Evolutionary conservation across 2,113 vertebrate species (phyloP).

Genomic region (Megalops atlanticus): DNA sequence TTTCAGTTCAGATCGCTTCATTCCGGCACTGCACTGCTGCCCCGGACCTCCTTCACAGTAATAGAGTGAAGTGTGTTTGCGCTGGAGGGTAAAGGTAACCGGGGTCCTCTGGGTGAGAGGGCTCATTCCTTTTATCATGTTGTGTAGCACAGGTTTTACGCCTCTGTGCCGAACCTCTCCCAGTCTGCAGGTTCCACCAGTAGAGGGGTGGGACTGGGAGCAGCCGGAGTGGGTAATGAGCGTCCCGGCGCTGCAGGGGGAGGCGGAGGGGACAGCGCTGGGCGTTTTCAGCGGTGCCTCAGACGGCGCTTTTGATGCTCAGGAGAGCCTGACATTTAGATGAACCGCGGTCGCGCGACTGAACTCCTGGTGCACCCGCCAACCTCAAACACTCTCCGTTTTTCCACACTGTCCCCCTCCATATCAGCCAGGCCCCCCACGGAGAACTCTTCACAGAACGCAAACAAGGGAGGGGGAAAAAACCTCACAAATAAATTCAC

Average conservation of each 20-base stretch:
- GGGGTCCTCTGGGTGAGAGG: background rate
- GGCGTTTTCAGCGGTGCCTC: background rate
- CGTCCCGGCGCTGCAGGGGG: background rate
- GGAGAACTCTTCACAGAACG: background rate
- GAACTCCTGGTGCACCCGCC: constrained; percentile 37
- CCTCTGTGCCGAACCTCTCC: background rate
- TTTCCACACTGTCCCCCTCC: background rate
- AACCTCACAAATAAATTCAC: background rate
- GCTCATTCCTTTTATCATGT: background rate
- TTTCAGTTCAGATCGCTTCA: background rate
- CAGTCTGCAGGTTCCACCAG: background rate
- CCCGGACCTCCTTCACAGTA: background rate
- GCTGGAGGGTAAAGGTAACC: background rate
- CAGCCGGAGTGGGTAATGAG: background rate
- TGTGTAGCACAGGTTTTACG: too few species aligned
- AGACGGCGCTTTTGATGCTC: constrained; percentile 36
- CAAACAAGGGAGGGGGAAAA: background rate
- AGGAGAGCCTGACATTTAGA: constrained; percentile 36
- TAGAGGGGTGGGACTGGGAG: background rate
- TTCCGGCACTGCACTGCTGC: background rate
- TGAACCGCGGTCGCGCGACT: constrained; percentile 32
- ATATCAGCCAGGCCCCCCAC: background rate
- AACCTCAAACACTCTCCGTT: background rate
- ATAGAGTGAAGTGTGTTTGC: background rate
- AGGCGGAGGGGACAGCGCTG: background rate